Evolutionary conservation across 2,113 vertebrate genomes (phyloP).

Genomic region (Centropus unirufus): DNA sequence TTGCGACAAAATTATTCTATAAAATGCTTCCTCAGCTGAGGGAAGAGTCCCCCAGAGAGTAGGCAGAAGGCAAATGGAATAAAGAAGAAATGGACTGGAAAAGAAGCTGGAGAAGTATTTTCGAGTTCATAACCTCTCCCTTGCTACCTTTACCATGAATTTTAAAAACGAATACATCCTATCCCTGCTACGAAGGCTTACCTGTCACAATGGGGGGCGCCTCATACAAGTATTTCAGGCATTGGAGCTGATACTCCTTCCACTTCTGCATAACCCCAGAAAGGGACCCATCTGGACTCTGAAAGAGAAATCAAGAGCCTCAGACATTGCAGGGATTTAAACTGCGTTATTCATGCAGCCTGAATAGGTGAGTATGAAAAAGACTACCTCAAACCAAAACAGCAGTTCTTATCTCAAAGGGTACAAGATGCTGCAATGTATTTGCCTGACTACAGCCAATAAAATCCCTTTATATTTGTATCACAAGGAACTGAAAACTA

Average conservation of each 20-base stretch:
- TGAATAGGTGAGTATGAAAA: neutral
- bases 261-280: constrained; percentile 80
- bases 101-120: neutral
- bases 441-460: neutral
- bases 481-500: neutral
- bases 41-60: neutral
- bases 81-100: neutral
- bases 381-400: neutral
- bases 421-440: neutral
- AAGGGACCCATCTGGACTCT: constrained; percentile 77
- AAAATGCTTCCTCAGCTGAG: neutral
- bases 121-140: neutral
- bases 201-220: constrained; percentile 69
- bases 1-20: neutral
- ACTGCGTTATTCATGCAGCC: neutral
- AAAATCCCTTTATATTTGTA: neutral
- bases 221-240: constrained; percentile 74
- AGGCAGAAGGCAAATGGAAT: neutral
- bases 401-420: neutral
- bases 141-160: neutral
- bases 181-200: constrained; percentile 21
- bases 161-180: neutral
- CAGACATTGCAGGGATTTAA: neutral
- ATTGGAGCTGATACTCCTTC: constrained; percentile 80
- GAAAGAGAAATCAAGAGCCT: neutral